Evolutionary conservation across 2,113 vertebrate species (phyloP).

Genomic region (Triplophysa dalaica): DNA sequence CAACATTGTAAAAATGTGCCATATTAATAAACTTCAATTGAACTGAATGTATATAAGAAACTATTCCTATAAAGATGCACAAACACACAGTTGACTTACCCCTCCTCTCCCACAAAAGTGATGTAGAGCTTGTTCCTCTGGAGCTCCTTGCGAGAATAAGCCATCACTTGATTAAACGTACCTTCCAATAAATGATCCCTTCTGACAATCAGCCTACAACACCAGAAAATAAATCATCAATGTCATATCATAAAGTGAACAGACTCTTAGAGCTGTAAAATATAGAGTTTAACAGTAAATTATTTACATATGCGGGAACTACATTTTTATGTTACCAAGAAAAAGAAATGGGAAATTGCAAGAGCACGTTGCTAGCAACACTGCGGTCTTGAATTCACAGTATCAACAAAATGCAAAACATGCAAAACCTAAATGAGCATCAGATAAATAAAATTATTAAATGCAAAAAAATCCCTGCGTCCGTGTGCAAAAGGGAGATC

Average conservation of each 20-base stretch:
- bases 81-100: slow-evolving; percentile 70
- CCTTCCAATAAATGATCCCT: slow-evolving; percentile 94
- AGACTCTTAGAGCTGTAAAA: not conserved
- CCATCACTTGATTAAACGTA: slow-evolving; percentile 98
- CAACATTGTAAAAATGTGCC: no score
- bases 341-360: not conserved
- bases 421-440: not conserved
- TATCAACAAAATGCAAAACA: not conserved
- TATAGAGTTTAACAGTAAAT: not conserved
- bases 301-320: no score
- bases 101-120: slow-evolving; percentile 95
- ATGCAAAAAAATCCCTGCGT: no score
- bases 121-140: slow-evolving; percentile 97
- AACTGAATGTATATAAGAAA: no score
- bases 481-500: not conserved
- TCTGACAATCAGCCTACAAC: slow-evolving; percentile 85
- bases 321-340: no score
- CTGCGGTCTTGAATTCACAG: not conserved
- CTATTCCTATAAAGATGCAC: not conserved
- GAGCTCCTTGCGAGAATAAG: slow-evolving; percentile 95
- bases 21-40: no score
- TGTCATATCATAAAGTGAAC: not conserved
- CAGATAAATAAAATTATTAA: no score
- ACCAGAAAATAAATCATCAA: slow-evolving; percentile 10
- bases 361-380: not conserved